A percentile compares a stretch with the other conserved stretches of the same genome.
phyloP scores from a whole-genome alignment of 2,888 invertebrate genomes.

The Escarpia spicata region DNA sequence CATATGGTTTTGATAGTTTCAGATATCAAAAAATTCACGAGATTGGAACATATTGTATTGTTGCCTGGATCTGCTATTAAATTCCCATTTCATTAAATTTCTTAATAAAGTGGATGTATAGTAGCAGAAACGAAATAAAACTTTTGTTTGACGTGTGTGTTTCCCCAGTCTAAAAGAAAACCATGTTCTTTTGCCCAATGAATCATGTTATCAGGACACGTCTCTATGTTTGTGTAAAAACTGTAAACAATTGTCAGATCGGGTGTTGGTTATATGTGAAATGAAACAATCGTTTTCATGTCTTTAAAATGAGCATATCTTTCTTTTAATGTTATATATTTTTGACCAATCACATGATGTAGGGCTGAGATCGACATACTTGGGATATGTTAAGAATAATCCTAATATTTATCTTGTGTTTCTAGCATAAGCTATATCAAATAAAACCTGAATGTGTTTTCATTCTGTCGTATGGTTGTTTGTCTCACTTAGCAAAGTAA shows the following conservation, averaged over 20 bases:
- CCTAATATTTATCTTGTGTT: neutral
- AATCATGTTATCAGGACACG: neutral
- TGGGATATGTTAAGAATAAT: neutral
- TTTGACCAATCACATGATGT: neutral
- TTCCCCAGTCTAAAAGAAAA: neutral
- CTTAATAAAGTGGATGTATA: no score
- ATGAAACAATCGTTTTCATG: neutral
- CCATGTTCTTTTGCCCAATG: neutral
- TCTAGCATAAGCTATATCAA: neutral
- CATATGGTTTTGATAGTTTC: no score
- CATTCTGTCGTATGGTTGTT: neutral
- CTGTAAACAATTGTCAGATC: neutral
- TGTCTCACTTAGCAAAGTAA: neutral
- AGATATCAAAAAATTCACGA: no score
- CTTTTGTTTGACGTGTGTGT: neutral
- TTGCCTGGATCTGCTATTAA: no score
- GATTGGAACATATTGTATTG: no score
- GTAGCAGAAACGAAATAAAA: no score
- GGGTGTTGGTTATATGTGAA: neutral
- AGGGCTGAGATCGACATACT: neutral
- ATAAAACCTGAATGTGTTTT: conserved; percentile 8
- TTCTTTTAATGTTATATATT: neutral
- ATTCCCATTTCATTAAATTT: no score
- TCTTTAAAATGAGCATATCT: neutral
- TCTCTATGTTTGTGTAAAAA: neutral